Conservation (phyloP, 2,797 vertebrate species). For the Helicolenus hilgendorfi region DNA sequence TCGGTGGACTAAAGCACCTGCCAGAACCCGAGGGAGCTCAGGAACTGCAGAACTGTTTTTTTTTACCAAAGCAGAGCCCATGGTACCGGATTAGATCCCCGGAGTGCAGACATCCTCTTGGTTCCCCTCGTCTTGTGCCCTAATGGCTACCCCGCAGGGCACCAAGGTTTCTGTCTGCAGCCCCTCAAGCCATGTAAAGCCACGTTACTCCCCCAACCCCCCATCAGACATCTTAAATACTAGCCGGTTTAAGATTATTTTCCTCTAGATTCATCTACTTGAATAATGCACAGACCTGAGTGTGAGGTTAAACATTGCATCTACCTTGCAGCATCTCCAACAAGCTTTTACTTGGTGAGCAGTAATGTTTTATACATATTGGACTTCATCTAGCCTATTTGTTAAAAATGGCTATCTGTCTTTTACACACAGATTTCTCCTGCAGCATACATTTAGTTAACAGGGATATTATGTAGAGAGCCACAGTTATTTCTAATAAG, state of each 20-base stretch:
- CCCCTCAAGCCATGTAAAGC: slow-evolving; percentile 60
- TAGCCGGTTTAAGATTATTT: not conserved
- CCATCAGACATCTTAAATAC: slow-evolving; percentile 41
- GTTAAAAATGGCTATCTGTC: too few relatives aligned
- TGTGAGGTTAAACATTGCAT: not conserved
- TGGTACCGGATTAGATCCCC: slow-evolving; percentile 82
- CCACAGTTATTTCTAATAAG: not conserved
- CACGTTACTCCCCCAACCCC: slow-evolving; percentile 23
- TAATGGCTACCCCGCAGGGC: slow-evolving; percentile 73
- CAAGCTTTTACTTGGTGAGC: not conserved
- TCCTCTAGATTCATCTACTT: not conserved
- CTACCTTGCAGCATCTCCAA: not conserved
- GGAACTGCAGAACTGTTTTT: slow-evolving; percentile 74
- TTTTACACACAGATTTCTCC: not conserved
- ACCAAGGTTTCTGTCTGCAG: slow-evolving; percentile 76
- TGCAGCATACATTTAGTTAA: not conserved
- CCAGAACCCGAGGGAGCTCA: slow-evolving; percentile 82
- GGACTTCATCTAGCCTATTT: not conserved
- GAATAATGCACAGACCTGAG: not conserved
- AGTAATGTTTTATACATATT: not conserved
- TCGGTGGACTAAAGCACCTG: slow-evolving; percentile 87
- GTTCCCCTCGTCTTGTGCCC: slow-evolving; percentile 58
- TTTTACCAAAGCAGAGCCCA: slow-evolving; percentile 74
- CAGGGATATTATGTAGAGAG: not conserved
- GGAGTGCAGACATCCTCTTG: slow-evolving; percentile 80